Base-by-base conservation (phyloP, 2,113 vertebrate genomes). In the Pedetes capensis region DNA sequence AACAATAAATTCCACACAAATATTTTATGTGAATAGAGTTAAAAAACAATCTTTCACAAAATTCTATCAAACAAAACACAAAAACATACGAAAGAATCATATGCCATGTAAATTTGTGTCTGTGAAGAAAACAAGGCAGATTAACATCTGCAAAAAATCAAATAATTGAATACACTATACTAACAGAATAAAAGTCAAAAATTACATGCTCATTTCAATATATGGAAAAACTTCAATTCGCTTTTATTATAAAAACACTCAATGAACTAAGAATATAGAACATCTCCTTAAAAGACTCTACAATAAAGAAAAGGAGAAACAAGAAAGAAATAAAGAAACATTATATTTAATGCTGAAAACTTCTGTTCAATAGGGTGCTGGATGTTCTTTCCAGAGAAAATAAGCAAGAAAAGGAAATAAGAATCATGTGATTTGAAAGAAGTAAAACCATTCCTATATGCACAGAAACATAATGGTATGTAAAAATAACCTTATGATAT, bases 311-410 rank as follows among this genome's bases (percentile, higher is more conserved):
- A 74, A 61, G 17, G 55, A 61, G 7, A 32, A 17, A 17, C 14
- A 11, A n/a, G 34, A 2, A 9, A n/a, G 4, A 37, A 8, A 7
- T 9, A 8, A 2, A 39, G 37, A 69, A 23, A 8, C 18, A n/a
- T n/a, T n/a, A n/a, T n/a, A n/a, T n/a, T n/a, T n/a, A n/a, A n/a
- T n/a, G n/a, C n/a, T 34, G 0, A 32, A 47, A 25, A 13, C 9
- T 5, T 34, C 2, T 32, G 64, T 55, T 78, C 20, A 78, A 12
- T 47, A 39, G 37, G 37, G 32, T 64, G 7, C 32, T 34, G 37
- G 12, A 91, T 12, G 13, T 37, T 75, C 6, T 42, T 74, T 3
- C 10, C 39, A 59, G 8, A 14, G 49, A 12, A 55, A 87, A 72
- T 42, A 86, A 32, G 8, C 8, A 53, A 71, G 37, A 29, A 44